Evolutionary conservation across 2,113 vertebrate species (phyloP).

Genomic region (Ciconia maguari): DNA sequence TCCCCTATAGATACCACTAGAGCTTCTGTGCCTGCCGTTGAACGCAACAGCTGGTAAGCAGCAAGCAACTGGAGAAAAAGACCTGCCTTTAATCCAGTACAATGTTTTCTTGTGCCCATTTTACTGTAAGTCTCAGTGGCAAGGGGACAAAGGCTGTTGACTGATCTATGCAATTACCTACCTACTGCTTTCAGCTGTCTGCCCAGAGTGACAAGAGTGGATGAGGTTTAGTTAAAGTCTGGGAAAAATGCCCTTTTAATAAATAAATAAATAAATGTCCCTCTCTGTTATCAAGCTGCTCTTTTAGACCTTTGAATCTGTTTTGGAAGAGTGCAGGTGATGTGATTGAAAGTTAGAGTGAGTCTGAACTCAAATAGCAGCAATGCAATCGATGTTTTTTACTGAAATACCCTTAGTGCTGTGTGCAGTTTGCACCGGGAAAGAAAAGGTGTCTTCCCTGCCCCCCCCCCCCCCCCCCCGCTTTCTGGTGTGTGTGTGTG

Average conservation of each 20-base stretch:
- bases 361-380: conserved; percentile 3
- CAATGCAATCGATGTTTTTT: background rate
- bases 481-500: background rate
- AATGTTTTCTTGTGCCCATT: conserved; percentile 78
- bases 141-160: conserved; percentile 90
- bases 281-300: conserved; percentile 54
- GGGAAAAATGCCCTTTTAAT: conserved; percentile 74
- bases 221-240: conserved; percentile 83
- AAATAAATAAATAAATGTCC: conserved; percentile 29
- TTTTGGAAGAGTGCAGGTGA: conserved; percentile 57
- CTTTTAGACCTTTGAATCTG: conserved; percentile 64
- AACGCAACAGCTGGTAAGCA: conserved; percentile 89
- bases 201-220: conserved; percentile 80
- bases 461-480: background rate
- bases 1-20: conserved; percentile 70
- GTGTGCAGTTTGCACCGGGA: background rate
- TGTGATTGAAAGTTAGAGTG: conserved; percentile 43
- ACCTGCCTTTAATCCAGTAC: conserved; percentile 76
- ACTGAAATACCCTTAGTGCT: background rate
- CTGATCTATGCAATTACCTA: conserved; percentile 93
- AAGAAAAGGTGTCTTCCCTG: background rate
- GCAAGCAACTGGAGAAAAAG: conserved; percentile 79
- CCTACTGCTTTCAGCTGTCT: conserved; percentile 88
- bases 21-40: conserved; percentile 70
- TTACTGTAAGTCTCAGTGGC: conserved; percentile 84